A percentile compares a stretch with the other conserved stretches of the same genome.
These are phyloP conservation scores for Ceyx melanurus DNA, from an alignment of 2,113 vertebrate species.

Conservation along the genomic window DNA sequence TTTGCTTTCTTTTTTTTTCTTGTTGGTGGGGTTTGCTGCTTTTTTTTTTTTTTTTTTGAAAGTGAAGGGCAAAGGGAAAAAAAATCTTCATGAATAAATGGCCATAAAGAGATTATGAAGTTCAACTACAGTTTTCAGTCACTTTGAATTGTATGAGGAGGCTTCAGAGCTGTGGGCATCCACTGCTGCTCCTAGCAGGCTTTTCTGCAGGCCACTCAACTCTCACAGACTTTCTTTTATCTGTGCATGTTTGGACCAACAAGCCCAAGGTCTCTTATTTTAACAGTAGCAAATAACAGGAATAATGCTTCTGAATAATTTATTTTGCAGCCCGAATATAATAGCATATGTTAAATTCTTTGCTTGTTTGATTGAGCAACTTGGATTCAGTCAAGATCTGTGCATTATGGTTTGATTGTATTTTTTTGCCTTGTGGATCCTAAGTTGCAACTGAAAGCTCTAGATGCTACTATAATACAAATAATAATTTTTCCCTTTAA, in stretches of 20 bases:
- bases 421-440: background rate
- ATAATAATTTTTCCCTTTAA: background rate
- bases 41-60: background rate
- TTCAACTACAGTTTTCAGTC: background rate
- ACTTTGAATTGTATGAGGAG: background rate
- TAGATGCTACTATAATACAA: background rate
- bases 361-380: background rate
- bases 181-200: background rate
- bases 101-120: background rate
- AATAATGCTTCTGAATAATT: conserved; percentile 4
- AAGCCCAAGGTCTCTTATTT: background rate
- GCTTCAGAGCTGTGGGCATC: background rate
- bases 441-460: background rate
- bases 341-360: background rate
- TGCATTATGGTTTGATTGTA: background rate
- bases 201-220: background rate
- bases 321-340: background rate
- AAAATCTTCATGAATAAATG: background rate
- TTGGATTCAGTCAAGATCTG: background rate
- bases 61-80: rapidly evolving
- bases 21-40: background rate
- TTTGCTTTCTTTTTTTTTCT: too few relatives aligned
- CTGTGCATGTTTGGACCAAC: background rate
- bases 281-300: background rate
- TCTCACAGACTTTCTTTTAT: background rate